Conservation (phyloP, 2,888 invertebrate genomes). For the Peribatodes rhomboidaria region DNA sequence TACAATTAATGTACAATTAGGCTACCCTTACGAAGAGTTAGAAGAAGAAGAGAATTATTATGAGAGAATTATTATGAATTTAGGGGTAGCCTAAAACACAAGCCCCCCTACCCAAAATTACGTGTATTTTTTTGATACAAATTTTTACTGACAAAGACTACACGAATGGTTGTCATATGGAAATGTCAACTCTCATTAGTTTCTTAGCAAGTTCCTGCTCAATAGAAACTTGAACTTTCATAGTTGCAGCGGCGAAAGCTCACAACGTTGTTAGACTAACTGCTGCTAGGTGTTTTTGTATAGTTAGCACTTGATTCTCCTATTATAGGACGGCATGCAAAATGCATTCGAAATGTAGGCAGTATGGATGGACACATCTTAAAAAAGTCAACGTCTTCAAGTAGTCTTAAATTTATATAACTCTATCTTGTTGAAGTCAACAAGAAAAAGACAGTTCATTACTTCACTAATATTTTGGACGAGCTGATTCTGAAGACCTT, state of each 20-base stretch:
- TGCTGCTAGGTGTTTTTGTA: conserved; percentile 16
- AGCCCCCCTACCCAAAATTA: too few relatives aligned
- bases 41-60: too few relatives aligned
- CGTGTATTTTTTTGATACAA: too few relatives aligned
- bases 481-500: too few relatives aligned
- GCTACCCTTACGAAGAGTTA: too few relatives aligned
- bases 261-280: background rate
- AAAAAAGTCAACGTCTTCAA: too few relatives aligned
- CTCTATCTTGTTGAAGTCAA: too few relatives aligned
- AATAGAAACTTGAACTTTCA: conserved; percentile 7
- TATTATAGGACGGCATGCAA: conserved; percentile 9
- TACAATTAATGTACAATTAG: too few relatives aligned
- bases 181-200: background rate
- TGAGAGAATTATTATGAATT: too few relatives aligned
- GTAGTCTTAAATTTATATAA: background rate
- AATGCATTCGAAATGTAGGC: background rate
- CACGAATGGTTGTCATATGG: background rate
- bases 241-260: conserved; percentile 19
- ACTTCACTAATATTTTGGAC: too few relatives aligned
- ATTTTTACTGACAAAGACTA: background rate
- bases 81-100: too few relatives aligned
- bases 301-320: conserved; percentile 18
- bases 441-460: background rate
- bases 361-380: conserved; percentile 2
- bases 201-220: conserved; percentile 1